Base-by-base conservation (phyloP, 2,797 vertebrate genomes). In the Bovichtus diacanthus region DNA sequence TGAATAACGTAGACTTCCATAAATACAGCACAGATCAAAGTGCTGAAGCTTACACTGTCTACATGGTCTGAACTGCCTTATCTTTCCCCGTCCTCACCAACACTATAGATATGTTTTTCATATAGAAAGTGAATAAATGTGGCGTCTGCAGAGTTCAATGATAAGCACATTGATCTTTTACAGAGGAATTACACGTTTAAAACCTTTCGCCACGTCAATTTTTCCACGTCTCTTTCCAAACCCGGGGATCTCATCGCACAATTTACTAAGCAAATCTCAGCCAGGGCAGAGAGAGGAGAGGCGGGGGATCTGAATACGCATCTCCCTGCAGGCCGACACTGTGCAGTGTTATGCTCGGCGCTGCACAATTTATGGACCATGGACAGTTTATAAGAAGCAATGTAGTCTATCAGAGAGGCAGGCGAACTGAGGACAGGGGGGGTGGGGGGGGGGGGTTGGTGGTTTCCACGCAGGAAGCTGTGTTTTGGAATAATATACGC, bases 351-450 rank as follows among this genome's bases (percentile, higher is more conserved):
- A 92, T 91, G 94, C 95, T 97, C 94, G 91, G 95, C 94, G 93
- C 94, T 90, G 95, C 95, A 93, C 96, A 95, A 97, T 99, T 99
- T 98, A 98, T 97, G 96, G 96, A 94, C 94, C 97, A 96, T 96
- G 96, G 97, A 97, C 95, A 96, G 97, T 98, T 98, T 97, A 96
- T 96, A 96, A 97, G 96, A 95, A 97, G 96, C 93, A 96, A 96
- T 95, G 96, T 95, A 96, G 96, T 97, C 97, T 95, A 96, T 97
- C 96, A 96, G 95, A 95, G 94, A 91, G 88, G 93, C 93, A 95
- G 96, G 95, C 95, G 90, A 94, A 96, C 94, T 92, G 95, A 96
- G 94, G 96, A 95, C 95, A 93, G 90, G 95, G 95, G 55, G 54
- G n/a, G n/a, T n/a, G 47, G 44, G 4, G 43, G 29, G 54, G 96